Evolutionary conservation across 2,888 invertebrate genomes (phyloP).

Genomic region (Dexiosoma caninum): DNA sequence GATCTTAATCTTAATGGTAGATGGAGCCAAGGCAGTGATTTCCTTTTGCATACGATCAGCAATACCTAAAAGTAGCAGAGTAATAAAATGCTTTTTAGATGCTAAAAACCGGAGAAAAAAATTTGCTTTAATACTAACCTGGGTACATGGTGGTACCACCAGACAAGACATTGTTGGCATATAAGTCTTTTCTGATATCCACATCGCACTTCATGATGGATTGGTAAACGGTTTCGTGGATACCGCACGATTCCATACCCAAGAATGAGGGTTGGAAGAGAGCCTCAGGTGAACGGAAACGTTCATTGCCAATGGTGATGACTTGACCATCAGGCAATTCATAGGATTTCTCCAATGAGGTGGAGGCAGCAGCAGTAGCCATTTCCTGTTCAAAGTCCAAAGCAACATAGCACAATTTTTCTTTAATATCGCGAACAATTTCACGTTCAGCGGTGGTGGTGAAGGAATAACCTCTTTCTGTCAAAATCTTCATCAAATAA

Average conservation of each 20-base stretch:
- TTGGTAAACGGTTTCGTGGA: conserved; percentile 96
- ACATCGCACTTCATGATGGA: conserved; percentile 98
- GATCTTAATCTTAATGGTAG: conserved; percentile 96
- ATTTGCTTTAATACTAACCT: conserved; percentile 76
- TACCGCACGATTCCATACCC: conserved; percentile 90
- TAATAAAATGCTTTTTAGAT: not conserved
- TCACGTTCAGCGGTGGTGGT: conserved; percentile 95
- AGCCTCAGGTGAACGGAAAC: conserved; percentile 96
- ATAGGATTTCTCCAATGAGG: conserved; percentile 95
- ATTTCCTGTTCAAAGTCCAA: conserved; percentile 96
- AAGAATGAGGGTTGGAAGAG: conserved; percentile 96
- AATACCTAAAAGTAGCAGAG: conserved; percentile 80
- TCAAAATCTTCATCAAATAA: conserved; percentile 96
- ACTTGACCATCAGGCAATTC: conserved; percentile 96
- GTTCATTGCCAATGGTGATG: conserved; percentile 94
- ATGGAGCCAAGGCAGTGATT: conserved; percentile 92
- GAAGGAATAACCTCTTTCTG: conserved; percentile 94
- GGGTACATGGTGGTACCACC: conserved; percentile 94
- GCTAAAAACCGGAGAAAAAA: not conserved
- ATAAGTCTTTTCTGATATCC: conserved; percentile 95
- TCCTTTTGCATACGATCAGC: conserved; percentile 94
- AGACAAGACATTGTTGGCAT: conserved; percentile 94
- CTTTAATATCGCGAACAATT: conserved; percentile 97
- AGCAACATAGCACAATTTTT: conserved; percentile 94
- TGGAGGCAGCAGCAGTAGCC: conserved; percentile 94